Evolutionary conservation across 23 tunicate genomes (phyloP), one percentile per base, ranked within the genome.

Genomic region (Ciona savignyi): DNA sequence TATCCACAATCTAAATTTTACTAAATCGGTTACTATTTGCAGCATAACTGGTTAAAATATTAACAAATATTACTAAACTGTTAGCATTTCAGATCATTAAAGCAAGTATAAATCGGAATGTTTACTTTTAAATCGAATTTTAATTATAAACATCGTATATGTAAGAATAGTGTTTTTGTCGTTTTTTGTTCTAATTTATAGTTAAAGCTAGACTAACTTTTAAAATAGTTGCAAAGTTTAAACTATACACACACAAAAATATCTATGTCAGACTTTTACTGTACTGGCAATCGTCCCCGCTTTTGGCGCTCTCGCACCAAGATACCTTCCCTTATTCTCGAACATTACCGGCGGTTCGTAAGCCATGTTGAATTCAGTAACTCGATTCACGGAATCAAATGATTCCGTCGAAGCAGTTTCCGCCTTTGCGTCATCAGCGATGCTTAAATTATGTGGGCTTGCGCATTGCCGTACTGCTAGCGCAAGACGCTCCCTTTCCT

Each of bases 341-440:
- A 0, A 86, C 73, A 86, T 65, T 29, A 79, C 65, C 20, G 93
- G 93, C 1, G 93, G 93, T 34, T 86, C 93, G 51, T 78, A 79
- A 23, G 80, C 32, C 84, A 79, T 86, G 60, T 72, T 74, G 15
- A 79, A 74, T 9, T 19, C n/a, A 30, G 68, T 79, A 23, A 42
- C 30, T 30, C 70, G 81, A 25, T 35, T 51, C 24, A 51, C 30
- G 2, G 88, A 83, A 32, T 86, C 93, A 1, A 30, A 0, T 21
- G 93, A 86, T 20, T 26, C 71, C 35, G 72, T 63, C 2, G 93
- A 86, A 21, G 78, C 76, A 3, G 63, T 75, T 2, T 79, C 74
- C 23, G 60, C 33, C 68, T 32, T 63, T 25, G 51, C 67, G 24
- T 27, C 35, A 2, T 35, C 68, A 26, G 42, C 62, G 24, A 48